Evolutionary conservation across 2,797 vertebrate genomes (phyloP).

Genomic region (Sphenodon punctatus): DNA sequence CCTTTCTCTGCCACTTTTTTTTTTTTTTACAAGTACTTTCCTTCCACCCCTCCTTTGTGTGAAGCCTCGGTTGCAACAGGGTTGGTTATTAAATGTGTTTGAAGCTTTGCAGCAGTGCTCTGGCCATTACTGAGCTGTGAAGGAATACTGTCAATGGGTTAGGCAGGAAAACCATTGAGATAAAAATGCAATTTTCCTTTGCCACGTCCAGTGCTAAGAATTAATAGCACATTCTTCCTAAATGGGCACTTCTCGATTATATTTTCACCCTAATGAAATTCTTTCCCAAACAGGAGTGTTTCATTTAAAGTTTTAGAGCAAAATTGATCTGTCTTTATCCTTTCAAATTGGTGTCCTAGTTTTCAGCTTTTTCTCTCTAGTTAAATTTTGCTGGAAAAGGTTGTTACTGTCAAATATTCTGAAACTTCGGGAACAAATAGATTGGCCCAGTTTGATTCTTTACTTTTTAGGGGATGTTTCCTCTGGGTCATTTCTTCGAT

Average conservation of each 20-base stretch:
- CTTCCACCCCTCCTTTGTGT: neutral
- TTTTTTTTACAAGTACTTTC: neutral
- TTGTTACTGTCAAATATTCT: rapidly evolving
- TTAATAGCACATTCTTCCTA: constrained; percentile 76
- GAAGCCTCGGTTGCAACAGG: constrained; percentile 28
- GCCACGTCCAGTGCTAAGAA: constrained; percentile 65
- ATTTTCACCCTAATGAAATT: constrained; percentile 75
- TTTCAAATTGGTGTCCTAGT: neutral
- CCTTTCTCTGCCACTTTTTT: neutral
- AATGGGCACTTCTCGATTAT: constrained; percentile 70
- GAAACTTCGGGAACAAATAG: neutral
- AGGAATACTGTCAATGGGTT: constrained; percentile 71
- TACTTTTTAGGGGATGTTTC: no score
- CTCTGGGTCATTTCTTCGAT: neutral
- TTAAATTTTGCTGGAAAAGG: rapidly evolving
- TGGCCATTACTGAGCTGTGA: constrained; percentile 67
- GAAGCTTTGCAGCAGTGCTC: constrained; percentile 50
- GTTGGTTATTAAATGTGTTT: constrained; percentile 25
- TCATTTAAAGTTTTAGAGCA: constrained; percentile 64
- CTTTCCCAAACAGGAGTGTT: constrained; percentile 71
- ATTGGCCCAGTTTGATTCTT: rapidly evolving
- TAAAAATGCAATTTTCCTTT: constrained; percentile 77
- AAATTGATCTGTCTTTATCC: constrained; percentile 57
- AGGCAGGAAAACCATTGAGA: constrained; percentile 75
- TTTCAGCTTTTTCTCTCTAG: neutral